Evolutionary conservation across 1,140 invertebrate species (phyloP).

Genomic region (Ceratina japonica): DNA sequence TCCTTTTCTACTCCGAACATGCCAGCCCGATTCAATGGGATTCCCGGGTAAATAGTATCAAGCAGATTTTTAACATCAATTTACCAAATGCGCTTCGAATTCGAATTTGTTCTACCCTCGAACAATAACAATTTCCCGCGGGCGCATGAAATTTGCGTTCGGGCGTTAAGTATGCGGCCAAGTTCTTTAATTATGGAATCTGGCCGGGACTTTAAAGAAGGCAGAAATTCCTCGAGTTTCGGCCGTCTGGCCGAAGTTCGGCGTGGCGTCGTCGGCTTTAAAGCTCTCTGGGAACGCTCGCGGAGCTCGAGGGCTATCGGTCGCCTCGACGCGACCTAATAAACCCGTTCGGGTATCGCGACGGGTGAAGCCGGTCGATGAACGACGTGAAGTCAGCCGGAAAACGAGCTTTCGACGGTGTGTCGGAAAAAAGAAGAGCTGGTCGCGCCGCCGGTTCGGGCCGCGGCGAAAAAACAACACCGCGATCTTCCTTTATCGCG

Average conservation of each 20-base stretch:
- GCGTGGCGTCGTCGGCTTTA: neutral
- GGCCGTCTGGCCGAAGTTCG: too few species aligned
- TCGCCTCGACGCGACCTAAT: slow-evolving; percentile 4
- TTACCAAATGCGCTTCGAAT: too few species aligned
- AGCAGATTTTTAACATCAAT: too few species aligned
- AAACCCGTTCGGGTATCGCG: slow-evolving; percentile 16
- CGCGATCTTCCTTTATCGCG: slow-evolving; percentile 51
- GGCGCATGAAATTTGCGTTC: too few species aligned
- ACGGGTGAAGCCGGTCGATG: slow-evolving; percentile 13
- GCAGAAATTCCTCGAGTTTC: neutral
- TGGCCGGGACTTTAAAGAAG: too few species aligned
- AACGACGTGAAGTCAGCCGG: slow-evolving; percentile 22
- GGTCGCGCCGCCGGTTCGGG: neutral
- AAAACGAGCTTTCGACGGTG: slow-evolving; percentile 28
- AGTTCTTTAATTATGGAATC: too few species aligned
- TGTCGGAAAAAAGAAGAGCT: neutral
- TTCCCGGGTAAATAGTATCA: too few species aligned
- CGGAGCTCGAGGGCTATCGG: neutral
- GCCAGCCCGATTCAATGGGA: too few species aligned
- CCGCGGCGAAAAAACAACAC: slow-evolving; percentile 19
- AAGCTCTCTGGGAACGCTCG: neutral
- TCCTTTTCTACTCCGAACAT: neutral
- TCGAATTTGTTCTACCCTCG: too few species aligned
- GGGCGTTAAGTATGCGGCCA: too few species aligned
- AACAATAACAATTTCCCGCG: too few species aligned